Conservation (phyloP, 2,797 vertebrate genomes). For the Eremophila alpestris region DNA sequence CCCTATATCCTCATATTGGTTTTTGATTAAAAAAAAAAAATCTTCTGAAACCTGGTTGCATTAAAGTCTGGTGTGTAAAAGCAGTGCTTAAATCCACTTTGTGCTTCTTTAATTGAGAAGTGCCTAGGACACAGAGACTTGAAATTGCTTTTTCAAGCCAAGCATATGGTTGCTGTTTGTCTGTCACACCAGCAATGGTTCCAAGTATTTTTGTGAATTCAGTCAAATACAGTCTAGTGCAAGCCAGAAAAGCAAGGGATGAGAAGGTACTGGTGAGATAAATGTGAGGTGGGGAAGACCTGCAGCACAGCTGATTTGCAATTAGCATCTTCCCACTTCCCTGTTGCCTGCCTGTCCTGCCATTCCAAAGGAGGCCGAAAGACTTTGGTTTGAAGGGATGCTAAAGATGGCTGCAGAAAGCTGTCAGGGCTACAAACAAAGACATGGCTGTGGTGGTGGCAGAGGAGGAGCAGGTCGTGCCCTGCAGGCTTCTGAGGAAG, state of each 20-base stretch:
- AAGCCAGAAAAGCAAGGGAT: not conserved
- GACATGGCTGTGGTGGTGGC: not conserved
- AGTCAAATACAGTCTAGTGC: not conserved
- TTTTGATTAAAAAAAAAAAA: not conserved
- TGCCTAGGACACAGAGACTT: not conserved
- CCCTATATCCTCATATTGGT: not conserved
- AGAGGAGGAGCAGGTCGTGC: not conserved
- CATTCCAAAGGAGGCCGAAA: not conserved
- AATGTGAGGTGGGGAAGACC: not conserved
- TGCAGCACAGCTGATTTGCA: not conserved
- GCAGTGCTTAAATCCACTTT: not conserved
- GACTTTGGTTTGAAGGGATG: not conserved
- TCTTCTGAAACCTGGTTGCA: not conserved
- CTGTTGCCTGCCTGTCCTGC: not conserved
- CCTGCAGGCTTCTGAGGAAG: not conserved
- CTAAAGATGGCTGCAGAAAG: not conserved
- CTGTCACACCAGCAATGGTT: slow-evolving; percentile 5
- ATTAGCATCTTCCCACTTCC: not conserved
- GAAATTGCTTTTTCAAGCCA: slow-evolving; percentile 24
- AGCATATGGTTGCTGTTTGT: slow-evolving; percentile 18
- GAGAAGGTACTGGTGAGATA: slow-evolving; percentile 9
- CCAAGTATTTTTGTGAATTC: slow-evolving; percentile 19
- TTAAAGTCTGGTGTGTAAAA: not conserved
- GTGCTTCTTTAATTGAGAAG: not conserved
- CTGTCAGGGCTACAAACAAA: not conserved